Base-by-base conservation (phyloP, 2,113 vertebrate genomes). In the Burhinus oedicnemus region DNA sequence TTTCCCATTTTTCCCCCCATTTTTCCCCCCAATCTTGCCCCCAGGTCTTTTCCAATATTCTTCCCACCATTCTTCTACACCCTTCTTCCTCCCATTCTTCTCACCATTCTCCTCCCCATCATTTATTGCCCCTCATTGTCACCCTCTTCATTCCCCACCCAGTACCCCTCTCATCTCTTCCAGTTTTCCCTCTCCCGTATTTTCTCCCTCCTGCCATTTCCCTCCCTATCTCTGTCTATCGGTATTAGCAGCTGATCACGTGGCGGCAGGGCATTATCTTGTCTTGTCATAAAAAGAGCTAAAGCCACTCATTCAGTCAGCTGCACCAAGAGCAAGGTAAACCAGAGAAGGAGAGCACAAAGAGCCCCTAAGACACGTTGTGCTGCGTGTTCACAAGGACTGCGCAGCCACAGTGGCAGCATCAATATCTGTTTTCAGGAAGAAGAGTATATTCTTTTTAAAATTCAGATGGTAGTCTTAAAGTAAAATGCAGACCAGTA, bases 121-220 rank as follows among this genome's bases (percentile, higher is more conserved):
- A 42, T 60, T 30, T 30, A 44, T 54, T 60, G 20, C 14, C 13
- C 32, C 22, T 52, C 16, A 25, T 26, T 79, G 14, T 62, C 15
- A 6, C 12, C 19, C 11, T 11, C 16, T 44, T 71, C 4, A 18
- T 40, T 47, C 27, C 30, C 23, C 32, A 26, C 18, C 5, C 49
- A 47, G 36, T 47, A 51, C 4, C 4, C 3, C 14, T 8, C 4
- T 65, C 44, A 22, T 75, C 6, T 69, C 26, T 42, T 79, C 36
- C 47, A 42, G 0, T 0, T 29, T 15, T 11, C 11, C 15, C 20
- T 76, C 15, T 15, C 18, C 9, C 9, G 4, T 6, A 5, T 57
- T 79, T 84, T 62, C 16, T 57, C 8, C 21, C 7, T 21, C 8
- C 10, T 6, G 4, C 29, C 14, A 11, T 76, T 57, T 36, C 16